Conservation (phyloP, 2,113 vertebrate species). For the Mesitornis unicolor region DNA sequence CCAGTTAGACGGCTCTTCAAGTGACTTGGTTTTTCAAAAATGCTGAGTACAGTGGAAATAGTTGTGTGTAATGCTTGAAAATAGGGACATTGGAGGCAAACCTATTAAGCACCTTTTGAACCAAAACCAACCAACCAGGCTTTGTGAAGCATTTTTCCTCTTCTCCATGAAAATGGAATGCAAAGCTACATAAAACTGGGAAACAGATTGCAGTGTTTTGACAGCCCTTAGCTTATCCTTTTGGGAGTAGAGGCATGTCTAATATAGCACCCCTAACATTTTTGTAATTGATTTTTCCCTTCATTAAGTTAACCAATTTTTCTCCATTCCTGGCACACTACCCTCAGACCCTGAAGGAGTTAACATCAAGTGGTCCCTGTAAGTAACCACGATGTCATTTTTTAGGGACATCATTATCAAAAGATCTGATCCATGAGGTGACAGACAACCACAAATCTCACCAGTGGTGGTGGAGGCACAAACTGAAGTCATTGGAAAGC, state of each 20-base stretch:
- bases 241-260: neutral
- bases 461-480: neutral
- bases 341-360: neutral
- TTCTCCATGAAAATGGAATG: neutral
- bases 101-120: neutral
- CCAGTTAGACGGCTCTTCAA: neutral
- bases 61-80: neutral
- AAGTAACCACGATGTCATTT: neutral
- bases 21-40: neutral
- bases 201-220: neutral
- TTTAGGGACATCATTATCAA: neutral
- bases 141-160: neutral
- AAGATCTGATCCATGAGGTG: slow-evolving; percentile 9
- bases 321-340: neutral
- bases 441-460: neutral
- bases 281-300: neutral
- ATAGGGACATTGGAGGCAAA: neutral
- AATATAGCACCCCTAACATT: neutral
- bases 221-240: neutral
- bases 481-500: neutral
- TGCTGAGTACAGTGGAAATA: neutral
- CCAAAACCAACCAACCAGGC: neutral
- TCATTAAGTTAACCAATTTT: neutral
- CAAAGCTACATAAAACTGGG: neutral
- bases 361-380: neutral